Conservation (phyloP, 1,140 invertebrate species). For the Conus ventricosus region DNA sequence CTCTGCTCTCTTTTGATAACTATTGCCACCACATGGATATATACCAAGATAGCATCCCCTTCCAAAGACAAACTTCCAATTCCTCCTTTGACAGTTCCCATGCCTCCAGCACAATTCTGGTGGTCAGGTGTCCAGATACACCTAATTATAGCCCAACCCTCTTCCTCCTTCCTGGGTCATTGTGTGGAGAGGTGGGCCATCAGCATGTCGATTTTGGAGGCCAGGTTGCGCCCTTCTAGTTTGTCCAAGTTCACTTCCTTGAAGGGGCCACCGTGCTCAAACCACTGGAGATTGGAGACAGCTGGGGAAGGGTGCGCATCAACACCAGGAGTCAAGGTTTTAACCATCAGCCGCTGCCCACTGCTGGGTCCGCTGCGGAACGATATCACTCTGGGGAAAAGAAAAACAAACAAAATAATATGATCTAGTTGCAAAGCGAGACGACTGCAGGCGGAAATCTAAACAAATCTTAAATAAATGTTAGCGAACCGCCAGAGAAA, state of each 20-base stretch:
- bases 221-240: conserved; percentile 97
- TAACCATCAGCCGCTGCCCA: conserved; percentile 79
- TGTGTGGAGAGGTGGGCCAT: conserved; percentile 82
- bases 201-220: conserved; percentile 96
- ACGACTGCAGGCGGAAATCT: too few species aligned
- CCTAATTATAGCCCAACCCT: too few species aligned
- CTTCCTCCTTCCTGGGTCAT: not conserved
- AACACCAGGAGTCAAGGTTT: conserved; percentile 83
- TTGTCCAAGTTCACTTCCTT: conserved; percentile 93
- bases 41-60: too few species aligned
- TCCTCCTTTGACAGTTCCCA: too few species aligned
- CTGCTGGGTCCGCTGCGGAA: conserved; percentile 89
- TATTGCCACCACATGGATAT: too few species aligned
- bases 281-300: conserved; percentile 91
- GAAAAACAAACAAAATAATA: conserved; percentile 21
- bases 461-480: too few species aligned
- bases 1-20: too few species aligned
- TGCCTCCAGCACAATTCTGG: too few species aligned
- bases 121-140: too few species aligned
- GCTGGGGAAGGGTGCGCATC: conserved; percentile 92
- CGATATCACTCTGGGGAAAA: conserved; percentile 83
- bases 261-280: conserved; percentile 87
- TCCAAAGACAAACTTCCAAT: too few species aligned
- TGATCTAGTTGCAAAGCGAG: too few species aligned
- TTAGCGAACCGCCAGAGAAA: too few species aligned